These are phyloP conservation scores for Drosophila obscura DNA, from an alignment of 1,140 invertebrate species.

Conservation along the genomic window DNA sequence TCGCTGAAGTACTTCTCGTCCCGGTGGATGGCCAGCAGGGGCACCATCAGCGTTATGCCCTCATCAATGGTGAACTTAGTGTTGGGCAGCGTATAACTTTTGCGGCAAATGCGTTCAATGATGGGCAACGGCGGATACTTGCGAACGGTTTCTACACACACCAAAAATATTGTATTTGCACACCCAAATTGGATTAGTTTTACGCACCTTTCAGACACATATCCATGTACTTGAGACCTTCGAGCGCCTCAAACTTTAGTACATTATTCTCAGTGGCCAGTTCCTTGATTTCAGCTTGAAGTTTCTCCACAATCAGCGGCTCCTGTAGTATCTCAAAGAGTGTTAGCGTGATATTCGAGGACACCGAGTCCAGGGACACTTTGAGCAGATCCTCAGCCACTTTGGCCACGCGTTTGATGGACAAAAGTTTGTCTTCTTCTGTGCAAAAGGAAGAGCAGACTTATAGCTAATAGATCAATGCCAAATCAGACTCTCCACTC, in stretches of 20 bases:
- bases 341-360: conserved; percentile 56
- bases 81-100: conserved; percentile 62
- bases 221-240: conserved; percentile 66
- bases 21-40: conserved; percentile 84
- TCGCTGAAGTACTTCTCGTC: conserved; percentile 87
- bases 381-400: conserved; percentile 73
- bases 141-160: conserved; percentile 82
- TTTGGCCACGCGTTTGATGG: conserved; percentile 60
- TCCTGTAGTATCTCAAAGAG: conserved; percentile 71
- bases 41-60: conserved; percentile 73
- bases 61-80: conserved; percentile 73
- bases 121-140: conserved; percentile 84
- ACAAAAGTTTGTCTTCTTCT: conserved; percentile 74
- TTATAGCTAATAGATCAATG: too few species aligned
- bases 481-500: background rate
- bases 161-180: background rate
- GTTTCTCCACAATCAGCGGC: conserved; percentile 63
- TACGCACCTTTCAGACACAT: conserved; percentile 69
- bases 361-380: conserved; percentile 57
- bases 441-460: background rate
- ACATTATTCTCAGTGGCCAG: conserved; percentile 22
- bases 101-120: conserved; percentile 70
- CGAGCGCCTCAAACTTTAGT: conserved; percentile 57
- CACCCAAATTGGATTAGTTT: rapidly evolving
- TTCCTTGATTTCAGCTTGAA: conserved; percentile 60